Base-by-base conservation (phyloP, 1,140 invertebrate species). In the Lepidurus couesii region DNA sequence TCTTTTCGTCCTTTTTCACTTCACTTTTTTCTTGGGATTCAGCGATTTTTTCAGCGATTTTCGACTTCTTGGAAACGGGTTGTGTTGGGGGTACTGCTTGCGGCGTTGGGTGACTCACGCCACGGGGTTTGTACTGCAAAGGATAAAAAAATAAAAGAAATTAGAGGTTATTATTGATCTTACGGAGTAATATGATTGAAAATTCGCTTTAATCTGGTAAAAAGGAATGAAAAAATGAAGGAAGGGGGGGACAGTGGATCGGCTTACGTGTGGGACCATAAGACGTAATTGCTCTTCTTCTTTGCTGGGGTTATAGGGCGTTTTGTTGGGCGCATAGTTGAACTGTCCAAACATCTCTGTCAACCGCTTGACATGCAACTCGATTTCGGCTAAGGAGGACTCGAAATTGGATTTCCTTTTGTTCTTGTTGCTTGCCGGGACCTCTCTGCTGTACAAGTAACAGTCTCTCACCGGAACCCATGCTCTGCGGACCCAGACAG, bases 401-500 rank as follows among this genome's bases (percentile, higher is more conserved):
- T 89, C 89, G 84, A 92, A 88, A 78, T 90, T 89, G 34, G 86
- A 82, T 81, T 88, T 89, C 79, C 90, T 90, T 79, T 90, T 90
- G 76, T 89, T 89, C 76, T 89, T 88, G 7, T 89, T 82, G 7
- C 87, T 85, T 3, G 86, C 85, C 1, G 91, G 90, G 42, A 87
- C 86, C 79, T 91, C 88, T 21, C 74, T 44, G 81, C 92, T 96
- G 78, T 89, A 85, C 24, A 97, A 85, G 84, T 89, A 96, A 80
- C 94, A 93, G 84, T 96, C 92, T 80, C 91, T 91, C 0, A 90
- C 87, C 0, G 93, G 90, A 11, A 98, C 92, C 93, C 94, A 96
- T 4, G 95, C 94, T 80, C 89, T 65, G 21, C 7, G 16, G 45
- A 47, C 16, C 10, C 16, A 47, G 5, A 10, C 16, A 47, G 6